Evolutionary conservation across 2,888 invertebrate species (phyloP).

Genomic region (Metopia argyrocephala): DNA sequence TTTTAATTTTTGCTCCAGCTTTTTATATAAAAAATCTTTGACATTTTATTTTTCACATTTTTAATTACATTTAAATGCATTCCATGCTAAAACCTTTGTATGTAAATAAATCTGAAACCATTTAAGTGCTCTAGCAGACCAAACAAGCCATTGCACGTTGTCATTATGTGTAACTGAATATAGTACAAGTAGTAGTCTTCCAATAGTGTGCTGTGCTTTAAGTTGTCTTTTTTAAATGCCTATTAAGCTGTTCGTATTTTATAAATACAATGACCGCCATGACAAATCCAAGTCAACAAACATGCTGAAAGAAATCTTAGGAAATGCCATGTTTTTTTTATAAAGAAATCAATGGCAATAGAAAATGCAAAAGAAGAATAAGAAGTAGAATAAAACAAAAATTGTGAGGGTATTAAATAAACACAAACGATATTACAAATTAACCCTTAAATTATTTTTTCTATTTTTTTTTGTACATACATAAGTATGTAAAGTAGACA

Average conservation of each 20-base stretch:
- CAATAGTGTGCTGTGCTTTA: slow-evolving; percentile 53
- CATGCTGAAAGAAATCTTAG: slow-evolving; percentile 55
- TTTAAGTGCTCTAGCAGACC: slow-evolving; percentile 29
- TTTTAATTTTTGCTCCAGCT: not conserved
- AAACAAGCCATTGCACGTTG: slow-evolving; percentile 21
- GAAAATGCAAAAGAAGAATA: slow-evolving; percentile 3
- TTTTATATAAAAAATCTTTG: slow-evolving; percentile 50
- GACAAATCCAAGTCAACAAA: slow-evolving; percentile 74
- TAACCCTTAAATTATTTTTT: slow-evolving; percentile 49
- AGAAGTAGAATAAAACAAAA: slow-evolving; percentile 30
- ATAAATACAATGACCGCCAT: slow-evolving; percentile 66
- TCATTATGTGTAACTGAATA: slow-evolving; percentile 11
- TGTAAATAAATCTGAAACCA: slow-evolving; percentile 62
- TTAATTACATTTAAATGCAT: slow-evolving; percentile 52
- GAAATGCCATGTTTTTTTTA: slow-evolving; percentile 53
- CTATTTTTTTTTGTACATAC: no score
- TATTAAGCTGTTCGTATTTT: slow-evolving; percentile 37
- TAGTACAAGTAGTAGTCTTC: not conserved
- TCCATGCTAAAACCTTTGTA: slow-evolving; percentile 43
- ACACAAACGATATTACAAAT: slow-evolving; percentile 49
- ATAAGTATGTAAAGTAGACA: not conserved
- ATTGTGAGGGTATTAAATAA: slow-evolving; percentile 50
- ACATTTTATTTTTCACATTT: slow-evolving; percentile 13
- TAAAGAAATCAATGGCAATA: slow-evolving; percentile 58
- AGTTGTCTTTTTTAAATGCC: slow-evolving; percentile 45